Evolutionary conservation across 2,888 invertebrate species (phyloP), one percentile per base, ranked within the genome.

Genomic region (Clitarchus hookeri): DNA sequence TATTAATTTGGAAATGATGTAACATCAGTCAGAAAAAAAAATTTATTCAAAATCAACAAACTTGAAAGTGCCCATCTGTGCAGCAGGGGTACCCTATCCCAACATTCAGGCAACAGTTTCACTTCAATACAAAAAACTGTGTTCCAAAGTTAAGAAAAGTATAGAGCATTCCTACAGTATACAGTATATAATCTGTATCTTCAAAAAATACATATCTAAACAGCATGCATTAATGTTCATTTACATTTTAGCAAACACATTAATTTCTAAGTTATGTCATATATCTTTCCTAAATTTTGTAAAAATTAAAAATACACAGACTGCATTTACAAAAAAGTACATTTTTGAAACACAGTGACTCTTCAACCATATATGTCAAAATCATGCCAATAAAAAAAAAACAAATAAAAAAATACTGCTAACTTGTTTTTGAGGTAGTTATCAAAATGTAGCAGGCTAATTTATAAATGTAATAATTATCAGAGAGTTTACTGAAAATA

Each of bases 51-150:
- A 48, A 16, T 79, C 44, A 77, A 65, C 16, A 83, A 53, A 36
- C 80, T 53, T 27, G 44, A 86, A 84, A 87, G 87, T 88, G 88
- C 88, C 88, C 88, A 87, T 87, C 84, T 85, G 78, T 85, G 86
- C 90, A 90, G 90, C 91, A 96, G 96, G 96, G 96, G 96, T 97
- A 97, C 97, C 97, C 97, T 97, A 97, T 97, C 97, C 97, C 97
- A 97, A 97, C 97, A 97, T 97, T 97, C 97, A 97, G 97, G 97
- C 96, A 96, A 90, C 90, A 90, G 89, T 89, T 87, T 87, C 44
- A 80, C 44, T 82, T 82, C 82, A 82, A 23, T 36, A 36, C 36
- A 82, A 65, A 65, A n/a, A n/a, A 65, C 11, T 65, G 8, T 65
- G n/a, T n/a, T n/a, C n/a, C n/a, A 65, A 19, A 65, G 11, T 12